Evolutionary conservation across 2,797 vertebrate species (phyloP).

Genomic region (Poeciliopsis infans): DNA sequence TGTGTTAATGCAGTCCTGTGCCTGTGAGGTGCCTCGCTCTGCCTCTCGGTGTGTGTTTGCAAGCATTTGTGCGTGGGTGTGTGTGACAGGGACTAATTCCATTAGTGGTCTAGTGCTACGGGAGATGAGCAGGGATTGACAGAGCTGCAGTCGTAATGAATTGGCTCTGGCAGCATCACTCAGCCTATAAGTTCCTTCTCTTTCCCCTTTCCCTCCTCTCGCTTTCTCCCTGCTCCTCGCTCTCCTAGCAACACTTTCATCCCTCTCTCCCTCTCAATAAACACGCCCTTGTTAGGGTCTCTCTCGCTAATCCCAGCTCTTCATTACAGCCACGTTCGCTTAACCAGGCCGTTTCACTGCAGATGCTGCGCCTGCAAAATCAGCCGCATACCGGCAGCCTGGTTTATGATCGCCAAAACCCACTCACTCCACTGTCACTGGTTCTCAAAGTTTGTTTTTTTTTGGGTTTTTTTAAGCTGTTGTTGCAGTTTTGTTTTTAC

Average conservation of each 20-base stretch:
- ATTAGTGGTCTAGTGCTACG: conserved; percentile 84
- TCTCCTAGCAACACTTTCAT: conserved; percentile 68
- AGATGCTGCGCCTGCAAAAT: conserved; percentile 60
- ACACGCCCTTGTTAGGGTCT: conserved; percentile 68
- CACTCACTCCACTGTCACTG: conserved; percentile 30
- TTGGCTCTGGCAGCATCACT: conserved; percentile 83
- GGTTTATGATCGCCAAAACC: conserved; percentile 35
- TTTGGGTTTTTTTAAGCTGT: background rate
- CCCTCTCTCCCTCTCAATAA: conserved; percentile 73
- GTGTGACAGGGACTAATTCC: conserved; percentile 84
- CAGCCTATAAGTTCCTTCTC: conserved; percentile 69
- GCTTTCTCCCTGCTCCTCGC: conserved; percentile 26
- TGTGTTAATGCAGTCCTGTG: conserved; percentile 82
- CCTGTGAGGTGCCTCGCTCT: conserved; percentile 47
- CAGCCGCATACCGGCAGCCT: conserved; percentile 23
- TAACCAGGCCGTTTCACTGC: conserved; percentile 66
- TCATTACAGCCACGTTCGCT: conserved; percentile 65
- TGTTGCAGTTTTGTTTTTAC: background rate
- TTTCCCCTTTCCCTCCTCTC: conserved; percentile 18
- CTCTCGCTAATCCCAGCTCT: conserved; percentile 71
- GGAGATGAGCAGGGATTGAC: conserved; percentile 86
- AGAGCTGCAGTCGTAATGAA: conserved; percentile 84
- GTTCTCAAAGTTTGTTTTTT: background rate
- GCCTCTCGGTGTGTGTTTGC: conserved; percentile 19
- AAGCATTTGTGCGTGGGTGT: conserved; percentile 27